Percentiles rank a stretch among this genome's conserved stretches.
These are phyloP conservation scores for Manis crassicaudata DNA, from an alignment of 2,797 vertebrate genomes.

Conservation along the genomic window DNA sequence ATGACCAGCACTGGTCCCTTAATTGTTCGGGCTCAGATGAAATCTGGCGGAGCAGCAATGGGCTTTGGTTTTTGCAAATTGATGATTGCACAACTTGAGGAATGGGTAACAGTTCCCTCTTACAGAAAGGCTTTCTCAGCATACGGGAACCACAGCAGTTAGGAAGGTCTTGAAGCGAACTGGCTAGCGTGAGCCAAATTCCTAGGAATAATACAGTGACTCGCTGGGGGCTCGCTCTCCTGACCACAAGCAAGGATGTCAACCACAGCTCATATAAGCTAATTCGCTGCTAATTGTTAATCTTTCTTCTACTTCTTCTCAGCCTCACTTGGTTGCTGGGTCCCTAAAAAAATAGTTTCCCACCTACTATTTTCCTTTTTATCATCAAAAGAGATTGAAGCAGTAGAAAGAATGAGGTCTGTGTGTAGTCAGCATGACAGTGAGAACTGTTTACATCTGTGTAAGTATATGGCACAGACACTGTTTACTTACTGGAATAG, in stretches of 20 bases:
- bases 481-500: not conserved
- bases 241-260: conserved; percentile 43
- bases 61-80: conserved; percentile 71
- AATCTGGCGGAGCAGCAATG: conserved; percentile 25
- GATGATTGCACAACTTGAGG: conserved; percentile 56
- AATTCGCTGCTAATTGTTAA: fast-evolving
- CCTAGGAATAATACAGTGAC: not conserved
- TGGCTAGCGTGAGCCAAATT: not conserved
- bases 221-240: conserved; percentile 5
- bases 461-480: not conserved
- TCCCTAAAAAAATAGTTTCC: conserved; percentile 73
- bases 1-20: conserved; percentile 27
- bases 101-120: conserved; percentile 1
- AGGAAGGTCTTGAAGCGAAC: not conserved
- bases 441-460: conserved; percentile 43
- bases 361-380: conserved; percentile 66
- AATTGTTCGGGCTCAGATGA: conserved; percentile 57
- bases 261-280: not conserved
- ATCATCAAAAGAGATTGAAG: conserved; percentile 22
- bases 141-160: conserved; percentile 37
- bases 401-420: conserved; percentile 67
- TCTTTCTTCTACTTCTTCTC: conserved; percentile 61
- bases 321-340: conserved; percentile 72
- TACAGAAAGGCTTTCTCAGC: conserved; percentile 66
- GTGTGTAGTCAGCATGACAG: conserved; percentile 28